Conservation (phyloP, 2,113 vertebrate genomes). For the Heterotis niloticus region DNA sequence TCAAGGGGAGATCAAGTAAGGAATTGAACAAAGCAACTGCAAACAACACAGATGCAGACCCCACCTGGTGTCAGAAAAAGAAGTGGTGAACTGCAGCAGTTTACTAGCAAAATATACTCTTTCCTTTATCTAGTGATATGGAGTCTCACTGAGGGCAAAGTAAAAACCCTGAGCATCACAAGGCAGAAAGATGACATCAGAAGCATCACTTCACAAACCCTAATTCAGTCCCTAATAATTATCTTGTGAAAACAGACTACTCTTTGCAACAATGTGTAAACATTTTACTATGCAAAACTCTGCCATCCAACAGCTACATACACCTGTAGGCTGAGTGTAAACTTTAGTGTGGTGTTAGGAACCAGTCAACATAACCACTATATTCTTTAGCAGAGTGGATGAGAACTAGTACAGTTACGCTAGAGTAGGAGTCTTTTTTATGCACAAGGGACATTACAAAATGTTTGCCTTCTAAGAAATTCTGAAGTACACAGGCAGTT, state of each 20-base stretch:
- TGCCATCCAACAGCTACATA: background rate
- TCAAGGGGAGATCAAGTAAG: background rate
- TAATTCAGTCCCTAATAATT: background rate
- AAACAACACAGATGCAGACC: background rate
- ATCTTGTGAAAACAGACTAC: background rate
- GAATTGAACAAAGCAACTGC: background rate
- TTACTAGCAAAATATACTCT: background rate
- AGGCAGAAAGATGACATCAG: background rate
- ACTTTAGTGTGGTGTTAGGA: background rate
- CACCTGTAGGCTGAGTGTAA: background rate
- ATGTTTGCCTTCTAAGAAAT: slow-evolving; percentile 31
- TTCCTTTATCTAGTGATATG: background rate
- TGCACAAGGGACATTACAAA: slow-evolving; percentile 38
- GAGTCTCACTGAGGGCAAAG: background rate
- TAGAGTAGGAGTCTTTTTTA: slow-evolving; percentile 27
- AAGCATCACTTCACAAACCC: background rate
- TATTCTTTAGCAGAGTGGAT: background rate
- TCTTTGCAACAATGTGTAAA: background rate
- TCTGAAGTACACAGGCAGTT: slow-evolving; percentile 44
- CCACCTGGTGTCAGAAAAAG: slow-evolving; percentile 12
- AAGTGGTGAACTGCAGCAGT: background rate
- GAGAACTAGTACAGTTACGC: background rate
- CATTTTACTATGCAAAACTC: background rate
- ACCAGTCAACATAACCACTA: too few relatives aligned
- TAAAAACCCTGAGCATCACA: background rate